A percentile compares a stretch with the other conserved stretches of the same genome.
Conservation (phyloP, 2,113 vertebrate genomes). For the Labrus mixtus region DNA sequence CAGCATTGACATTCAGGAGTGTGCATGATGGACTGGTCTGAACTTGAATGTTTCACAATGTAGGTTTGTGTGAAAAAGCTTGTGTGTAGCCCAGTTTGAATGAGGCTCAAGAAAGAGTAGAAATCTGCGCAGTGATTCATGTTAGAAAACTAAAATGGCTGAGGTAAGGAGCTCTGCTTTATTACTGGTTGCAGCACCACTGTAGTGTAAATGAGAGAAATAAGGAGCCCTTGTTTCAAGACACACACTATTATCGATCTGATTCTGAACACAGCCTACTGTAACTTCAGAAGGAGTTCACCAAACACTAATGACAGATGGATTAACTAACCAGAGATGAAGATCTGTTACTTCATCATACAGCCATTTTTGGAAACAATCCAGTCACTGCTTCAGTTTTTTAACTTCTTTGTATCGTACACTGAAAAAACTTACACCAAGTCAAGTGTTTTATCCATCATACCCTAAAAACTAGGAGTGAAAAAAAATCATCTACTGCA, state of each 20-base stretch:
- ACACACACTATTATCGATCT: neutral
- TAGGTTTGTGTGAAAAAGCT: neutral
- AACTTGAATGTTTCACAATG: neutral
- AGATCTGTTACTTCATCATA: neutral
- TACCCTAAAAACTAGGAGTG: too few species aligned
- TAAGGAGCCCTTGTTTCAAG: constrained; percentile 2
- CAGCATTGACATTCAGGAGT: constrained; percentile 12
- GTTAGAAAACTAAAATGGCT: neutral
- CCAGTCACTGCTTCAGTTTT: neutral
- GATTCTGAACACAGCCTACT: neutral
- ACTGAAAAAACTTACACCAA: neutral
- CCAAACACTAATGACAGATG: neutral
- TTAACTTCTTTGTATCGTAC: neutral
- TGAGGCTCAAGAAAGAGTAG: neutral
- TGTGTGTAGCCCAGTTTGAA: neutral
- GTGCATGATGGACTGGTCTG: neutral
- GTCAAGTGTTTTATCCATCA: too few species aligned
- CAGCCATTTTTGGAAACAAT: too few species aligned
- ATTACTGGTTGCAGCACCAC: neutral
- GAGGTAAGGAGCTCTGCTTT: neutral
- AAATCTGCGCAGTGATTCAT: neutral
- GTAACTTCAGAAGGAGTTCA: neutral
- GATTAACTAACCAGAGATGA: neutral
- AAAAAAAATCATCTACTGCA: too few species aligned
- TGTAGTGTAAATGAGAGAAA: neutral